phyloP scores from a whole-genome alignment of 2,797 vertebrate genomes.

The Ptychobarbus kaznakovi region DNA sequence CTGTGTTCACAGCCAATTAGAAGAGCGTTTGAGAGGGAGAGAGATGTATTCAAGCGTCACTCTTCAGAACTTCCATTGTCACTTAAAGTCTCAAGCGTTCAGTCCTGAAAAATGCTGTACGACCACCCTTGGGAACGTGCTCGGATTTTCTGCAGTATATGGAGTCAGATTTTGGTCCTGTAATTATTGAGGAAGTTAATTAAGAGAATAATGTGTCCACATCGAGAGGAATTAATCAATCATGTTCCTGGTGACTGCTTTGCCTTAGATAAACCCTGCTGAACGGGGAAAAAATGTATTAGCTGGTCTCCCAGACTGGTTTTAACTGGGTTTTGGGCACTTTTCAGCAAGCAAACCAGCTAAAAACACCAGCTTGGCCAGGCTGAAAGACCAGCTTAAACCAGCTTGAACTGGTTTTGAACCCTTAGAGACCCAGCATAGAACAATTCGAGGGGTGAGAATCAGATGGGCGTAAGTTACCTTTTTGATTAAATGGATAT shows the following conservation, averaged over 20 bases:
- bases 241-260: slow-evolving; percentile 21
- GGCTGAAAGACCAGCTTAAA: not conserved
- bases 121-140: slow-evolving; percentile 34
- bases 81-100: slow-evolving; percentile 45
- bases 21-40: slow-evolving; percentile 61
- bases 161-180: slow-evolving; percentile 33
- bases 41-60: slow-evolving; percentile 50
- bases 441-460: not conserved
- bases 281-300: not conserved
- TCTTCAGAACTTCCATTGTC: slow-evolving; percentile 66
- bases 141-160: slow-evolving; percentile 37
- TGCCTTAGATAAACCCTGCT: slow-evolving; percentile 10
- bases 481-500: too few species aligned
- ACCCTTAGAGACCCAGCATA: not conserved
- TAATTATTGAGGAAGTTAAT: slow-evolving; percentile 32
- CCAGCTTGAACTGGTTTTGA: not conserved
- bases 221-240: slow-evolving; percentile 15
- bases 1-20: slow-evolving; percentile 61
- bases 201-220: slow-evolving; percentile 12
- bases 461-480: too few species aligned
- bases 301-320: not conserved
- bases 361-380: not conserved
- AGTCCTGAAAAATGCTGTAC: slow-evolving; percentile 20
- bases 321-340: not conserved
- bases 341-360: not conserved